phyloP scores from a whole-genome alignment of 1,140 invertebrate genomes.

The Rhyacophila brunnea region DNA sequence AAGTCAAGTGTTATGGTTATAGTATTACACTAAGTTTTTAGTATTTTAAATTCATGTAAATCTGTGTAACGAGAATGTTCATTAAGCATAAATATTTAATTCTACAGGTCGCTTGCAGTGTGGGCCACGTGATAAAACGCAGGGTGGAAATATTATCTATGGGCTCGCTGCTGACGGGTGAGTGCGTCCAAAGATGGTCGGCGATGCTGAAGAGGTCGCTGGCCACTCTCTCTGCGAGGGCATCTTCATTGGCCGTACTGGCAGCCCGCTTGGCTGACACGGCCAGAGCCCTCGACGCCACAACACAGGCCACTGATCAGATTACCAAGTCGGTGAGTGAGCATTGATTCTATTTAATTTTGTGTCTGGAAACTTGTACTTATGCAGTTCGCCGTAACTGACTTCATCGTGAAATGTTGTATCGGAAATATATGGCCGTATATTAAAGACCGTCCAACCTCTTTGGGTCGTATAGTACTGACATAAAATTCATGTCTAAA shows the following conservation, averaged over 20 bases:
- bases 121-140: constrained; percentile 80
- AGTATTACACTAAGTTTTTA: no score
- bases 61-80: no score
- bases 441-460: no score
- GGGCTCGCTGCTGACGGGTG: constrained; percentile 43
- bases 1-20: no score
- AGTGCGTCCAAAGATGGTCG: constrained; percentile 45
- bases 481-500: no score
- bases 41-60: no score
- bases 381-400: no score
- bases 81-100: no score
- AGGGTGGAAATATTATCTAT: constrained; percentile 63
- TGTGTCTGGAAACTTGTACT: no score
- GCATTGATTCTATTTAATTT: not conserved
- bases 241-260: constrained; percentile 37
- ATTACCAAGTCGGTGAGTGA: constrained; percentile 17
- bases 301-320: constrained; percentile 27
- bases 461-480: no score
- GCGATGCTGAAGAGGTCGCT: constrained; percentile 42
- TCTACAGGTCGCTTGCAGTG: constrained; percentile 68
- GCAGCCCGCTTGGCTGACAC: constrained; percentile 33
- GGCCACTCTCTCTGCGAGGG: constrained; percentile 34
- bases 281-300: constrained; percentile 35
- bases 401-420: no score
- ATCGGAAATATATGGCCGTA: no score